A percentile compares a stretch with the other conserved stretches of the same genome.
These are phyloP conservation scores for Phlogophora meticulosa DNA, from an alignment of 2,888 invertebrate genomes.

Conservation along the genomic window DNA sequence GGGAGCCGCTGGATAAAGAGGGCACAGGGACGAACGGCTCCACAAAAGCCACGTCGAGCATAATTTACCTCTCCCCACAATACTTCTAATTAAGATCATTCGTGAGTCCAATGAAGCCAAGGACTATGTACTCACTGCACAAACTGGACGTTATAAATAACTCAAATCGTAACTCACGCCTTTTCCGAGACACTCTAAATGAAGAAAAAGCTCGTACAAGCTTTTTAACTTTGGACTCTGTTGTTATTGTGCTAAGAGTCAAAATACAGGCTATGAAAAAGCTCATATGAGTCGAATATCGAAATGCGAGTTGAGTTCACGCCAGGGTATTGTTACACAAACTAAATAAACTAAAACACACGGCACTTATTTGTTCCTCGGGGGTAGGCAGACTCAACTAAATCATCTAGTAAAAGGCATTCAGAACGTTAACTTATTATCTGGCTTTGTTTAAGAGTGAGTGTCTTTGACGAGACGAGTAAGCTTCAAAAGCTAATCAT, in stretches of 20 bases:
- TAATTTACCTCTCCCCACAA: constrained; percentile 87
- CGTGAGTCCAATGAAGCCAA: constrained; percentile 84
- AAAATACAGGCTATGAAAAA: constrained; percentile 59
- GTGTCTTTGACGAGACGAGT: constrained; percentile 43
- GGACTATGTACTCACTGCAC: constrained; percentile 83
- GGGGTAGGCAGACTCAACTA: constrained; percentile 75
- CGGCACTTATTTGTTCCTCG: constrained; percentile 80
- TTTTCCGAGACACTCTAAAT: constrained; percentile 79
- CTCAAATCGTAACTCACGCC: constrained; percentile 86
- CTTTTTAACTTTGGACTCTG: constrained; percentile 71
- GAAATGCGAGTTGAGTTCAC: constrained; percentile 76
- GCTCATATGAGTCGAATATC: constrained; percentile 71
- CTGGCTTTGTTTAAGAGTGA: constrained; percentile 52
- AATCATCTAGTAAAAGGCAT: constrained; percentile 64
- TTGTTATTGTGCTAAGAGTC: constrained; percentile 69
- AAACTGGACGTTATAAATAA: constrained; percentile 89
- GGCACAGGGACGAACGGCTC: constrained; percentile 66
- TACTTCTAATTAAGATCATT: constrained; percentile 91
- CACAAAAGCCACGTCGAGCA: constrained; percentile 78
- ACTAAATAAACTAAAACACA: constrained; percentile 82
- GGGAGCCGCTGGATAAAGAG: constrained; percentile 65
- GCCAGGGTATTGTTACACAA: constrained; percentile 80
- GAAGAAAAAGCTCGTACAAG: constrained; percentile 68
- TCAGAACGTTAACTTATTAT: constrained; percentile 62
- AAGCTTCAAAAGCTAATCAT: constrained; percentile 46